A percentile compares a stretch with the other conserved stretches of the same genome.
Evolutionary conservation across 2,888 invertebrate genomes (phyloP).

Genomic region (Pharmacophagus antenor): DNA sequence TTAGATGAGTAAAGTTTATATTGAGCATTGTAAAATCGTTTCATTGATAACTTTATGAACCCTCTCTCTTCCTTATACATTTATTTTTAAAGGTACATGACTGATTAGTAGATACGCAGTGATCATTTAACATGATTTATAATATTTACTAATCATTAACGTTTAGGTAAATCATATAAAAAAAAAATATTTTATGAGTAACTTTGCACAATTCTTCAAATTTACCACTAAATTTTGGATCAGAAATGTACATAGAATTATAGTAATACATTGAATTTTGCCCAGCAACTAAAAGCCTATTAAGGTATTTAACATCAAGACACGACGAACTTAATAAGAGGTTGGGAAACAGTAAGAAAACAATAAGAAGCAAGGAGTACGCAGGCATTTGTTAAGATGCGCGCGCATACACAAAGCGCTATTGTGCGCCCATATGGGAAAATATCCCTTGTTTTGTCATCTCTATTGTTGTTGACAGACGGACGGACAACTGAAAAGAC

Average conservation of each 20-base stretch:
- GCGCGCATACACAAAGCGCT: constrained; percentile 56
- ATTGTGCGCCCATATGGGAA: constrained; percentile 77
- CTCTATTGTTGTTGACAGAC: constrained; percentile 72
- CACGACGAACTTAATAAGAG: constrained; percentile 38
- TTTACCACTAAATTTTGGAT: not conserved
- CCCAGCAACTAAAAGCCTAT: not conserved
- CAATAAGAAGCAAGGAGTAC: constrained; percentile 52
- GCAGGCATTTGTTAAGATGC: constrained; percentile 52
- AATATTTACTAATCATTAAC: not conserved
- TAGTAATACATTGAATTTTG: not conserved
- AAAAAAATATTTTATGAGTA: too few relatives aligned
- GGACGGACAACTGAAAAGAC: constrained; percentile 77
- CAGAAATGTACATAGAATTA: not conserved
- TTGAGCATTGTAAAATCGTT: too few relatives aligned
- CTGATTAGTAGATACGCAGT: too few relatives aligned
- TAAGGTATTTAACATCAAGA: constrained; percentile 20
- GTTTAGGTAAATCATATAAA: not conserved
- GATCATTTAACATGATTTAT: too few relatives aligned
- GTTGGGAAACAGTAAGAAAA: constrained; percentile 50
- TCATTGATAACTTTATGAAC: too few relatives aligned
- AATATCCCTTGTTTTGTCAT: constrained; percentile 77
- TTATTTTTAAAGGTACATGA: too few relatives aligned
- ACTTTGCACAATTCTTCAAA: too few relatives aligned
- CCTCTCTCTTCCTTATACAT: too few relatives aligned
- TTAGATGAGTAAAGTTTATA: too few relatives aligned